These are phyloP conservation scores for Carposina sasakii DNA, from an alignment of 1,140 invertebrate genomes.

Conservation along the genomic window DNA sequence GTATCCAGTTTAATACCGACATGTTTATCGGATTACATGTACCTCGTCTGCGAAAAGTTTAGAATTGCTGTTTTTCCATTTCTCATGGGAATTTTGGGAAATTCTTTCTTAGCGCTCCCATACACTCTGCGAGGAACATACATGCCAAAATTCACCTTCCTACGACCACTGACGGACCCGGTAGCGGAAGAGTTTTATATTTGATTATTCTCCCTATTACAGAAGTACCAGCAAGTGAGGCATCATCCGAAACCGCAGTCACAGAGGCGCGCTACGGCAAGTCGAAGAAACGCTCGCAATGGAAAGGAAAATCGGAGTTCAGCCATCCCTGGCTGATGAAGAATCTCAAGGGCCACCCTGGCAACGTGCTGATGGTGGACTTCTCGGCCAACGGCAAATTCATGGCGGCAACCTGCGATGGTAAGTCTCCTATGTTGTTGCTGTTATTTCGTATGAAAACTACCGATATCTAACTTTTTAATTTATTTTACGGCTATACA, in stretches of 20 bases:
- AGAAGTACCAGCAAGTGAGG: slow-evolving; percentile 39
- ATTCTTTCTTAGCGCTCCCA: too few relatives aligned
- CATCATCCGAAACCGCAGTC: slow-evolving; percentile 22
- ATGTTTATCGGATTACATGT: too few relatives aligned
- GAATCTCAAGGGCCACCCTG: slow-evolving; percentile 86
- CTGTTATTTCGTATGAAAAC: slow-evolving; percentile 12
- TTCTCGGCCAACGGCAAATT: slow-evolving; percentile 90
- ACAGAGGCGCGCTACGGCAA: slow-evolving; percentile 41
- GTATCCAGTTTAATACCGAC: too few relatives aligned
- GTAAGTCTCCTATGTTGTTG: slow-evolving; percentile 75
- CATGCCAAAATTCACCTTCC: too few relatives aligned
- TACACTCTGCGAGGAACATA: too few relatives aligned
- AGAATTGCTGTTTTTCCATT: too few relatives aligned
- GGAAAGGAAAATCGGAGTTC: slow-evolving; percentile 63
- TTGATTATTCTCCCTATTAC: slow-evolving; percentile 19
- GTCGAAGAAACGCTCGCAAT: slow-evolving; percentile 48
- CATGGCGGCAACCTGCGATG: slow-evolving; percentile 85
- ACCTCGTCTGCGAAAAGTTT: too few relatives aligned
- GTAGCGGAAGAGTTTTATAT: too few relatives aligned
- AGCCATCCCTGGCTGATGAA: slow-evolving; percentile 83
- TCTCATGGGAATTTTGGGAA: too few relatives aligned
- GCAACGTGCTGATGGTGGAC: slow-evolving; percentile 80
- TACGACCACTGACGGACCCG: too few relatives aligned
- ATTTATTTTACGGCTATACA: too few relatives aligned
- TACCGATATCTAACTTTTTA: slow-evolving; percentile 13